Evolutionary conservation across 2,888 invertebrate species (phyloP).

Genomic region (Julus scanicus): DNA sequence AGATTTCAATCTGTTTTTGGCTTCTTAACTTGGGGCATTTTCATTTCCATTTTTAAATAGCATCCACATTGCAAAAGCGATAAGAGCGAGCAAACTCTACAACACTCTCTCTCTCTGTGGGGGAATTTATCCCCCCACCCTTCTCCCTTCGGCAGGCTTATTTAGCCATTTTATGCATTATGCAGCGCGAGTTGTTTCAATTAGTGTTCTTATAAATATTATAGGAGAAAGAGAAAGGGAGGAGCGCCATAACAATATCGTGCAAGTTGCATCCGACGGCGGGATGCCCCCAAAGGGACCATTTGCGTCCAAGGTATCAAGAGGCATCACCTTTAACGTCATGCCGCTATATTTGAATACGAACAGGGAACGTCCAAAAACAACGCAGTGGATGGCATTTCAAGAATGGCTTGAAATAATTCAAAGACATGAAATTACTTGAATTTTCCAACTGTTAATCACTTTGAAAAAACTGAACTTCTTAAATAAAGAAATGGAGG

Average conservation of each 20-base stretch:
- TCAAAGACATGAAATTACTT: too few relatives aligned
- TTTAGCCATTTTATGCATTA: conserved; percentile 9
- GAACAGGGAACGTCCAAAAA: background rate
- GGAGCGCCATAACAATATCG: background rate
- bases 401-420: too few relatives aligned
- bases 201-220: conserved; percentile 10
- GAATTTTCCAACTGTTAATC: too few relatives aligned
- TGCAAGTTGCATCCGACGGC: background rate
- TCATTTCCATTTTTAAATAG: background rate
- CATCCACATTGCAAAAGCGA: background rate
- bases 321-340: too few relatives aligned
- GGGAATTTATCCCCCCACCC: background rate
- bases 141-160: background rate
- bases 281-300: background rate
- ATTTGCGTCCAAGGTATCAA: background rate
- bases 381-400: too few relatives aligned
- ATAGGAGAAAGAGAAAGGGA: background rate
- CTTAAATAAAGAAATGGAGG: too few relatives aligned
- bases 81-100: background rate
- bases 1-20: conserved; percentile 15
- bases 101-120: too few relatives aligned
- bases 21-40: background rate
- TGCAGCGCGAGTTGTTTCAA: background rate
- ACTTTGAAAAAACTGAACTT: too few relatives aligned
- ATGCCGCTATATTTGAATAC: background rate